These are phyloP conservation scores for Drosophila sordidapex DNA, from an alignment of 2,888 invertebrate genomes.

Conservation along the genomic window DNA sequence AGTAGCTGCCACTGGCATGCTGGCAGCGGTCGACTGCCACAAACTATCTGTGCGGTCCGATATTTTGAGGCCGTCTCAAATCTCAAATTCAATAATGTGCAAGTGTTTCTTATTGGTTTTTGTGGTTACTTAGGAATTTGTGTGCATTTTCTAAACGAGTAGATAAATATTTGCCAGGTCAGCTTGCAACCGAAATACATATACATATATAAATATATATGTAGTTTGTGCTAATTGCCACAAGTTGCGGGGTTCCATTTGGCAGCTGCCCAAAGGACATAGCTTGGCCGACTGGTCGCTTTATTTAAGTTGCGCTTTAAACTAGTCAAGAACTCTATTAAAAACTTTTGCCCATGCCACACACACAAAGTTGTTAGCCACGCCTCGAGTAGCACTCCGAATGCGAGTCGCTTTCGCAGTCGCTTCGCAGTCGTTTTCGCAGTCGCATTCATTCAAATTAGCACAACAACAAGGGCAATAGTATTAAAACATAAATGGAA, in stretches of 20 bases:
- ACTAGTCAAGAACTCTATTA: conserved; percentile 58
- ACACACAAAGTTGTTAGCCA: conserved; percentile 13
- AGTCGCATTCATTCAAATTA: conserved; percentile 52
- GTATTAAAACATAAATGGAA: conserved; percentile 52
- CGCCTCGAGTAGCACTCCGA: not conserved
- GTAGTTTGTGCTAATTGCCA: conserved; percentile 59
- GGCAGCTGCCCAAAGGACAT: conserved; percentile 2
- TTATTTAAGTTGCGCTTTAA: conserved; percentile 64
- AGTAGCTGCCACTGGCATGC: conserved; percentile 64
- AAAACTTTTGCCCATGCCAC: conserved; percentile 51
- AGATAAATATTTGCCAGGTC: conserved; percentile 20
- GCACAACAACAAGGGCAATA: conserved; percentile 44
- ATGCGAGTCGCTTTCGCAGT: not conserved
- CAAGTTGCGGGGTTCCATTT: conserved; percentile 33
- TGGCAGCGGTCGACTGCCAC: conserved; percentile 79
- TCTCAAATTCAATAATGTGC: conserved; percentile 6
- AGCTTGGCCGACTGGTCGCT: conserved; percentile 26
- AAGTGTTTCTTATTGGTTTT: not conserved
- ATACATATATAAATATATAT: not conserved
- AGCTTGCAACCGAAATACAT: conserved; percentile 5
- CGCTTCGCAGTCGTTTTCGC: no score
- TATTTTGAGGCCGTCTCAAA: conserved; percentile 75
- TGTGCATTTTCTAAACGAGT: conserved; percentile 25
- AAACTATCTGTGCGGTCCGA: conserved; percentile 83
- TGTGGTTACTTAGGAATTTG: conserved; percentile 7